Evolutionary conservation across 2,797 vertebrate genomes (phyloP), one percentile per base, ranked within the genome.

Genomic region (Enteromius mattozi): DNA sequence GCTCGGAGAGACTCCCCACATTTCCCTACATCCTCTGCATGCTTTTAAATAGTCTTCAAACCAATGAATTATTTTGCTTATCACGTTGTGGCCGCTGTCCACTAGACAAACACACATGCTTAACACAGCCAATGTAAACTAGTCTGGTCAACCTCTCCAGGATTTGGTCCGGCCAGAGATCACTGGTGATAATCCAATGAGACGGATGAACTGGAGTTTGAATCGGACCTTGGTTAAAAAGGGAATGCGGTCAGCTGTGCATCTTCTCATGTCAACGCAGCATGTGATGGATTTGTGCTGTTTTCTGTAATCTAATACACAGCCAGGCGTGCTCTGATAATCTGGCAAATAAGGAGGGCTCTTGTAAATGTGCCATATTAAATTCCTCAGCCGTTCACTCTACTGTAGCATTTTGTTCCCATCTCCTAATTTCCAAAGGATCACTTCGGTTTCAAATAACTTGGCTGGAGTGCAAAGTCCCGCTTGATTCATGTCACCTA

Each of bases 151-250:
- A 27, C 30, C 7, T 21, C 54, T 75, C 37, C 71, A 87, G 82
- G 77, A 54, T 81, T 87, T 82, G 10, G 82, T 80, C 87, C 81
- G 86, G 74, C 21, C 80, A 83, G 66, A 80, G 68, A 90, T 91
- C 76, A 86, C 85, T 84, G 13, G 12, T 14, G 88, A 90, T 87
- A 87, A 89, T 90, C 87, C 84, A 86, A 91, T 89, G 17, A 89
- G 89, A 85, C 56, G 69, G 70, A 85, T 71, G 24, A 10, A 37
- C 72, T 51, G 0, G 42, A 6, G 77, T 76, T 45, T 86, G 33
- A 78, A 84, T 42, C 68, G 19, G 35, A 85, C 88, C 88, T 51
- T 89, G 89, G 86, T 89, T 88, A 87, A 88, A 88, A 87, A 80
- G 72, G 59, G 78, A 81, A 63, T 71, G 77, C 85, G 87, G 51